Evolutionary conservation across 2,113 vertebrate species (phyloP).

Genomic region (Telmatochromis brichardi): DNA sequence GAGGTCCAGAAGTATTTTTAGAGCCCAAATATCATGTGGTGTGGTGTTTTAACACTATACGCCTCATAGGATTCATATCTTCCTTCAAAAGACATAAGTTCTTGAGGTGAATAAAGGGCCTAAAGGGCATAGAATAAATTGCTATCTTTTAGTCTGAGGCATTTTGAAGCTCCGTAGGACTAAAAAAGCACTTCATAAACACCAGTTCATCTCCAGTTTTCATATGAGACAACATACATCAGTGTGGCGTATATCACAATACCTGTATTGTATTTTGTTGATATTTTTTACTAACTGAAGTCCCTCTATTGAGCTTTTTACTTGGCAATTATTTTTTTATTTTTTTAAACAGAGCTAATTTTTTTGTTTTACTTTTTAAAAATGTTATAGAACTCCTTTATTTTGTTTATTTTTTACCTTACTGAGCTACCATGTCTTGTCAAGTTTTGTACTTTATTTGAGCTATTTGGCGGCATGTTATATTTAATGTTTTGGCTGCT

Average conservation of each 20-base stretch:
- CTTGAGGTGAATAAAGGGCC: neutral
- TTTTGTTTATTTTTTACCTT: neutral
- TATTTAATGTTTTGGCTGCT: neutral
- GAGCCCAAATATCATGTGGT: neutral
- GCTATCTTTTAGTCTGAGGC: neutral
- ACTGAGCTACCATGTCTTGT: neutral
- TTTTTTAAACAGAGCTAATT: neutral
- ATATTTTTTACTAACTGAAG: neutral
- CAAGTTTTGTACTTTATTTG: neutral
- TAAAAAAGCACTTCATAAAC: neutral
- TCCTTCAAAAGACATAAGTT: neutral
- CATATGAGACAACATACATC: neutral
- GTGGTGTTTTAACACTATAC: neutral
- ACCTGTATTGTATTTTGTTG: neutral
- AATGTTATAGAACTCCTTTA: neutral
- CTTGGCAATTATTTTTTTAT: neutral
- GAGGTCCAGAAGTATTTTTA: neutral
- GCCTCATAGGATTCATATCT: neutral
- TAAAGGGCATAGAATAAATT: neutral
- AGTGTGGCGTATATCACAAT: neutral
- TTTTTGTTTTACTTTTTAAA: neutral
- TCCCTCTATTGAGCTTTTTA: neutral
- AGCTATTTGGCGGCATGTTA: neutral
- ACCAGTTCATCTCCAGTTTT: neutral
- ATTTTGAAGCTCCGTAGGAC: neutral